Percentiles rank a stretch among this genome's conserved stretches.
phyloP scores from a whole-genome alignment of 2,888 invertebrate species.

The Acleris laterana region DNA sequence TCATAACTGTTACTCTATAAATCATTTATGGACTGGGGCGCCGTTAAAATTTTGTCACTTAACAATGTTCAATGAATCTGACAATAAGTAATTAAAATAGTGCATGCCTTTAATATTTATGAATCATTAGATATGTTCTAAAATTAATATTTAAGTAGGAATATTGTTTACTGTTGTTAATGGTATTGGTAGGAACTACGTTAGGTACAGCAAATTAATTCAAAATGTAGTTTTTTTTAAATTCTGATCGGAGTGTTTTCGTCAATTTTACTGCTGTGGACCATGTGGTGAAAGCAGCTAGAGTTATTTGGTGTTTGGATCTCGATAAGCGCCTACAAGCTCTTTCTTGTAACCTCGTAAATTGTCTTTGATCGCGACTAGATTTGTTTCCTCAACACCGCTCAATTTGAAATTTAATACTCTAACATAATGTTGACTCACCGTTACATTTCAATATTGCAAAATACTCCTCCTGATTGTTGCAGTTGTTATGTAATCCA shows the following conservation, averaged over 20 bases:
- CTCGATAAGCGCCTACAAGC: conserved; percentile 63
- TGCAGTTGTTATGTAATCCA: conserved; percentile 22
- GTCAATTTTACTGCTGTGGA: conserved; percentile 40
- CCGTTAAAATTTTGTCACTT: conserved; percentile 70
- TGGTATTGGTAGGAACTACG: background rate
- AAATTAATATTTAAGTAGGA: conserved; percentile 43
- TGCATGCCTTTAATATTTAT: conserved; percentile 49
- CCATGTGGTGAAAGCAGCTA: conserved; percentile 61
- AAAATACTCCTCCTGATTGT: conserved; percentile 52
- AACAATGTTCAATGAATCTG: conserved; percentile 67
- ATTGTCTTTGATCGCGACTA: conserved; percentile 62
- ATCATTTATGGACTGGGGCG: conserved; percentile 73
- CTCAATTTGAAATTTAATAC: conserved; percentile 72
- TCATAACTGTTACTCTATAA: conserved; percentile 74
- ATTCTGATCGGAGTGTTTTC: conserved; percentile 13
- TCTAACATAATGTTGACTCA: conserved; percentile 67
- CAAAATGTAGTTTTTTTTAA: background rate
- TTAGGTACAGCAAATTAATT: background rate
- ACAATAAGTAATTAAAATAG: conserved; percentile 56
- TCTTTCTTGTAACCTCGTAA: conserved; percentile 67
- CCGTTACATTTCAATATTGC: conserved; percentile 62
- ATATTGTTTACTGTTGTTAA: conserved; percentile 31
- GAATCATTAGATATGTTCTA: conserved; percentile 49
- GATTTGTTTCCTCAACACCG: conserved; percentile 63
- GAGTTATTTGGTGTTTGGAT: conserved; percentile 58